phyloP scores from a whole-genome alignment of 2,888 invertebrate genomes.

The Microchrysa polita region DNA sequence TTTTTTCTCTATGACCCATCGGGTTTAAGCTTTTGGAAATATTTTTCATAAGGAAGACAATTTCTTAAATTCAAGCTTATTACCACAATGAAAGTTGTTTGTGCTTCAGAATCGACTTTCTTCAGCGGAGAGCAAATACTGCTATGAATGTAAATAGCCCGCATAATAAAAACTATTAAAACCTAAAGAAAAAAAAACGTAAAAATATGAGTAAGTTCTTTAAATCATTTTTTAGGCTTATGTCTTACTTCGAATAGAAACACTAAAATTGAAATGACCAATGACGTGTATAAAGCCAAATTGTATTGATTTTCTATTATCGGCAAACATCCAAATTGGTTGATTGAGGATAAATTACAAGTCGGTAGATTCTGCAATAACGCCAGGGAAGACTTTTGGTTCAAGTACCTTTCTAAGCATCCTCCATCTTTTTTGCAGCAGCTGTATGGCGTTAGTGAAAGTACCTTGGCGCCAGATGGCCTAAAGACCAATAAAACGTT shows the following conservation, averaged over 20 bases:
- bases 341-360: constrained; percentile 44
- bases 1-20: too few relatives aligned
- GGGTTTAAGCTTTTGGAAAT: too few relatives aligned
- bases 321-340: constrained; percentile 46
- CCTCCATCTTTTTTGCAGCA: constrained; percentile 48
- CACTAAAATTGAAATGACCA: constrained; percentile 13
- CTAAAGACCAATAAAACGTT: background rate
- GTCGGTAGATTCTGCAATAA: constrained; percentile 34
- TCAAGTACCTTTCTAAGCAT: constrained; percentile 44
- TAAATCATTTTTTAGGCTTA: too few relatives aligned
- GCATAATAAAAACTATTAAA: constrained; percentile 41
- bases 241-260: constrained; percentile 41
- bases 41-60: background rate
- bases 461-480: constrained; percentile 18
- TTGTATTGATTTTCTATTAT: constrained; percentile 28
- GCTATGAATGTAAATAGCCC: constrained; percentile 15
- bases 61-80: too few relatives aligned
- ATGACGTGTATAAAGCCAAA: constrained; percentile 11
- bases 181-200: constrained; percentile 44
- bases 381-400: background rate
- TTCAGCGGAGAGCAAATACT: background rate
- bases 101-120: constrained; percentile 43
- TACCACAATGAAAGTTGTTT: constrained; percentile 40
- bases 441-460: constrained; percentile 50
- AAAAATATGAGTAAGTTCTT: too few relatives aligned